Percentiles rank a stretch among this genome's conserved stretches.
Conservation (phyloP, 2,113 vertebrate genomes). For the Sorex fumeus region DNA sequence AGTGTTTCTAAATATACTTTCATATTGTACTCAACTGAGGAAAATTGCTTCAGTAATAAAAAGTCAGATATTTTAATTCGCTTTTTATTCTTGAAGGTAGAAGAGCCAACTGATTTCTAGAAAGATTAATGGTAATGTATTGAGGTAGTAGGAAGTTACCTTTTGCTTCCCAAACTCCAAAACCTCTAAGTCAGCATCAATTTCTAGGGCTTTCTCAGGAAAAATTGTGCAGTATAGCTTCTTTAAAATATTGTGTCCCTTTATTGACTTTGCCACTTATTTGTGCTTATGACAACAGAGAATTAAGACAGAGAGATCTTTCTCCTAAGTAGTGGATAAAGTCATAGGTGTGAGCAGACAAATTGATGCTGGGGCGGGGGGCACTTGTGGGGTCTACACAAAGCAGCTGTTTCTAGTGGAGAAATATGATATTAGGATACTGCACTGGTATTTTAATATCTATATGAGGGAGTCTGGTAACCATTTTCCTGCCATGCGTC, state of each 20-base stretch:
- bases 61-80: conserved; percentile 29
- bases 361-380: not conserved
- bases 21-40: conserved; percentile 41
- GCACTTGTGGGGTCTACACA: not conserved
- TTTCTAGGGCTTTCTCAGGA: not conserved
- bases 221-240: not conserved
- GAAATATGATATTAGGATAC: not conserved
- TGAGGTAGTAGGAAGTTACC: conserved; percentile 18
- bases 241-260: not conserved
- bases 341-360: not conserved
- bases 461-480: not conserved
- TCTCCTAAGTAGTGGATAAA: fast-evolving
- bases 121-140: conserved; percentile 22
- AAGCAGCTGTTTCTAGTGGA: not conserved
- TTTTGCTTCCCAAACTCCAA: not conserved
- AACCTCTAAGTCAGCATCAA: not conserved
- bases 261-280: not conserved
- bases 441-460: not conserved
- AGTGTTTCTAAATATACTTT: conserved; percentile 62
- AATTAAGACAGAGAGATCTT: not conserved
- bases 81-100: not conserved
- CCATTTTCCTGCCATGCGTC: not conserved
- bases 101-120: conserved; percentile 59
- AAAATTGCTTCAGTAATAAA: conserved; percentile 51
- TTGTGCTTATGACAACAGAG: not conserved